Conservation (phyloP, 2,113 vertebrate genomes). For the Poeciliopsis occidentalis region DNA sequence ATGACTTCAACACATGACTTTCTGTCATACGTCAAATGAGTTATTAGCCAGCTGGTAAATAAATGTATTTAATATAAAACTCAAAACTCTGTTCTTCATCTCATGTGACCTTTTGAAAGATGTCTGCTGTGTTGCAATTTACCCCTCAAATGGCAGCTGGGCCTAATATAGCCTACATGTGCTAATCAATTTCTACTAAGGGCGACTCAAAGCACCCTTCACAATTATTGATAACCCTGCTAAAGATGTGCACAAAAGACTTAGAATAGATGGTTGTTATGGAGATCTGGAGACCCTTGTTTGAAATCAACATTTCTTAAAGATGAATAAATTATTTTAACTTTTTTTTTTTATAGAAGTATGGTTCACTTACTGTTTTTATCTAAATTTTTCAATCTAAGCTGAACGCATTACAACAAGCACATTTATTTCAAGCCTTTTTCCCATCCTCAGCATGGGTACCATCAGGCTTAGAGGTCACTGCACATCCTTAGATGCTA, state of each 20-base stretch:
- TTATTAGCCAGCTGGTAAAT: not conserved
- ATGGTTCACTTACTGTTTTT: too few relatives aligned
- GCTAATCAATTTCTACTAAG: not conserved
- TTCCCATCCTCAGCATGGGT: not conserved
- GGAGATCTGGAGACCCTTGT: not conserved
- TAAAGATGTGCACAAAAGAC: not conserved
- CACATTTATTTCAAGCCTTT: not conserved
- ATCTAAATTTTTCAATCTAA: not conserved
- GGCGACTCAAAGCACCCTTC: not conserved
- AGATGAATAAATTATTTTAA: too few relatives aligned
- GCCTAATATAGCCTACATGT: not conserved
- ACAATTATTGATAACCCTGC: not conserved
- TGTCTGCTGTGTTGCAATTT: not conserved
- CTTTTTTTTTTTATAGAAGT: too few relatives aligned
- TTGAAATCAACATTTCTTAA: too few relatives aligned
- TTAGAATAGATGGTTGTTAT: not conserved
- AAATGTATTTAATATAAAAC: constrained; percentile 4
- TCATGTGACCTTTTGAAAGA: not conserved
- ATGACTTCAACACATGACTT: constrained; percentile 27
- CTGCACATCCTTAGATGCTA: not conserved
- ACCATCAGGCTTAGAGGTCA: not conserved
- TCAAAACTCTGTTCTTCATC: not conserved
- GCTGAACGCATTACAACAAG: not conserved
- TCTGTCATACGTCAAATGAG: constrained; percentile 20
- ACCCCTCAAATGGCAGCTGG: not conserved